phyloP scores from a whole-genome alignment of 2,797 vertebrate species.

The Tragelaphus eurycerus region DNA sequence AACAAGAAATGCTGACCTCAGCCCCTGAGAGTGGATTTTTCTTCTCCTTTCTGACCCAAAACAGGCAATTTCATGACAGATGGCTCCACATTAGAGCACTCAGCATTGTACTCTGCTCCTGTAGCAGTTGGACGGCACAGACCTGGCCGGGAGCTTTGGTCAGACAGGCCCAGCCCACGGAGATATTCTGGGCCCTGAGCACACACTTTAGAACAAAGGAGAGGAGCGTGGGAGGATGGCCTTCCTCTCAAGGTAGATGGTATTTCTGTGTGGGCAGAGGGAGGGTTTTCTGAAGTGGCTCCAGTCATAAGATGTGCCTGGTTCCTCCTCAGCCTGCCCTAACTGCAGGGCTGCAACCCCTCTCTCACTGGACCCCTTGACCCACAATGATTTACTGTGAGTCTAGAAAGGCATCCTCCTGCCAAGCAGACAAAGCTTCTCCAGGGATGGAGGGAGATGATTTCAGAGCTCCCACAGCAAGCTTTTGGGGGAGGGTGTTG shows the following conservation, averaged over 20 bases:
- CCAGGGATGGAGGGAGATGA: neutral
- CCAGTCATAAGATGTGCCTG: neutral
- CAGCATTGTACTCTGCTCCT: neutral
- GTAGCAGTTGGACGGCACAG: no score
- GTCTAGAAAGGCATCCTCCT: no score
- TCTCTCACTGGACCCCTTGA: neutral
- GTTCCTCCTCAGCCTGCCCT: neutral
- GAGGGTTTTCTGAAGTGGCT: neutral
- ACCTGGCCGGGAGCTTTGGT: neutral
- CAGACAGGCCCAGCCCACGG: neutral
- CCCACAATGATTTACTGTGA: neutral
- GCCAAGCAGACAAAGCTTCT: neutral
- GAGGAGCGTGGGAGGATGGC: neutral
- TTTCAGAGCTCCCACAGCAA: neutral
- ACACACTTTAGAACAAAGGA: neutral
- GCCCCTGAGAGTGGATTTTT: neutral
- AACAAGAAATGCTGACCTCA: accelerated
- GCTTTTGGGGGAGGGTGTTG: neutral
- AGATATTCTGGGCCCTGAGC: neutral
- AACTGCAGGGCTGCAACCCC: accelerated
- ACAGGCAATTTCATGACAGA: neutral
- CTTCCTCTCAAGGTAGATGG: neutral
- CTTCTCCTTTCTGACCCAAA: neutral
- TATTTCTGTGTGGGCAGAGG: neutral
- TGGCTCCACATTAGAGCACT: neutral